Conservation (phyloP, 2,113 vertebrate genomes). For the Alouatta palliata region DNA sequence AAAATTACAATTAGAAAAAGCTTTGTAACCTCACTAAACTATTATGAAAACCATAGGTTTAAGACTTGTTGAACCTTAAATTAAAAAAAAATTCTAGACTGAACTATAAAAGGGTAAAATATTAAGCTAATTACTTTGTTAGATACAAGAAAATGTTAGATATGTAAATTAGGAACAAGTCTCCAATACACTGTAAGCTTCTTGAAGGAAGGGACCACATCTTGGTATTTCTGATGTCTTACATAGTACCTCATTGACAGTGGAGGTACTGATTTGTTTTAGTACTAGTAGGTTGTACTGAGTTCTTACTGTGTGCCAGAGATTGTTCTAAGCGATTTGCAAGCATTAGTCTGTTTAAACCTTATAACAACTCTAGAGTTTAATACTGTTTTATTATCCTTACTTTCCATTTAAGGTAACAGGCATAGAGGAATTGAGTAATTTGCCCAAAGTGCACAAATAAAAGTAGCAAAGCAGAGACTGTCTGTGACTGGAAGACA, state of each 20-base stretch:
- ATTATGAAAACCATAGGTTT: neutral
- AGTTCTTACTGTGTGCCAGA: neutral
- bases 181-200: neutral
- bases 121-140: neutral
- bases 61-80: neutral
- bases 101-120: slow-evolving; percentile 21
- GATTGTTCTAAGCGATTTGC: neutral
- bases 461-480: neutral
- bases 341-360: neutral
- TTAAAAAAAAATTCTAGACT: neutral
- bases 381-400: neutral
- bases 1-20: neutral
- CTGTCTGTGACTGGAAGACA: neutral
- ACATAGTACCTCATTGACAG: neutral
- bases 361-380: neutral
- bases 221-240: neutral
- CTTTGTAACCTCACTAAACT: neutral
- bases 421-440: neutral
- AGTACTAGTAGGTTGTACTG: neutral
- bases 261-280: neutral
- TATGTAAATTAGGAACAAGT: slow-evolving; percentile 34
- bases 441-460: neutral
- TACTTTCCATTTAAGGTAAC: slow-evolving; percentile 2
- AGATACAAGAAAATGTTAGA: neutral
- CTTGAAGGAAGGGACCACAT: neutral